These are phyloP conservation scores for Eilema sororculum DNA, from an alignment of 2,888 invertebrate genomes.

Conservation along the genomic window DNA sequence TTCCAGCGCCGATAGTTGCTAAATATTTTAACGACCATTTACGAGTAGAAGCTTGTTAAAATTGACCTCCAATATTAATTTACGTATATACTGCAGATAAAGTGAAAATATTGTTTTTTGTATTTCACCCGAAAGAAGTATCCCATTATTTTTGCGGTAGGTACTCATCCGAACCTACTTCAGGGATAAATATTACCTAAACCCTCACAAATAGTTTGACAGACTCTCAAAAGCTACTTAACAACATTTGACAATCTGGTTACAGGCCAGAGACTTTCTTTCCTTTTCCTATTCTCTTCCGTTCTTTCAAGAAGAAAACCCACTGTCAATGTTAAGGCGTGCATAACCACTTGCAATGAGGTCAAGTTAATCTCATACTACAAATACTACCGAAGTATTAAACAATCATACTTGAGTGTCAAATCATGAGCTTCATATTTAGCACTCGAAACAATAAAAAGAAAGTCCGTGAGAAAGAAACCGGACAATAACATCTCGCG, in stretches of 20 bases:
- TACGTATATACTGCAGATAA: no score
- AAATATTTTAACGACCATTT: no score
- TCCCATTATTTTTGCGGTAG: no score
- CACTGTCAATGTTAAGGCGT: background rate
- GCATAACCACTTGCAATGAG: background rate
- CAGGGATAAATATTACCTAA: no score
- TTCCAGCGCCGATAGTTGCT: no score
- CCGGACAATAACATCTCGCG: background rate
- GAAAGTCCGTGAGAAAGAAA: conserved; percentile 3
- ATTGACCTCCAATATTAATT: no score
- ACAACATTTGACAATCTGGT: background rate
- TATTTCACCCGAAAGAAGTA: no score
- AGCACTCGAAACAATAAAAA: background rate
- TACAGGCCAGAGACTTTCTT: background rate
- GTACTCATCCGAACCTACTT: no score
- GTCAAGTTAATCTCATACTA: background rate
- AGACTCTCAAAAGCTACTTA: background rate
- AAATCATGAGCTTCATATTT: background rate
- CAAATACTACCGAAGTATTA: background rate
- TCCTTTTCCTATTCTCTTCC: background rate
- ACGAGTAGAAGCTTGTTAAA: no score
- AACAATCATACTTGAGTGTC: background rate
- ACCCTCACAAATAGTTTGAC: background rate
- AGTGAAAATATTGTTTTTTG: no score
- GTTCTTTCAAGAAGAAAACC: background rate